Percentiles rank a stretch among this genome's conserved stretches.
Conservation (phyloP, 2,888 invertebrate genomes). For the Parelbella ahira region DNA sequence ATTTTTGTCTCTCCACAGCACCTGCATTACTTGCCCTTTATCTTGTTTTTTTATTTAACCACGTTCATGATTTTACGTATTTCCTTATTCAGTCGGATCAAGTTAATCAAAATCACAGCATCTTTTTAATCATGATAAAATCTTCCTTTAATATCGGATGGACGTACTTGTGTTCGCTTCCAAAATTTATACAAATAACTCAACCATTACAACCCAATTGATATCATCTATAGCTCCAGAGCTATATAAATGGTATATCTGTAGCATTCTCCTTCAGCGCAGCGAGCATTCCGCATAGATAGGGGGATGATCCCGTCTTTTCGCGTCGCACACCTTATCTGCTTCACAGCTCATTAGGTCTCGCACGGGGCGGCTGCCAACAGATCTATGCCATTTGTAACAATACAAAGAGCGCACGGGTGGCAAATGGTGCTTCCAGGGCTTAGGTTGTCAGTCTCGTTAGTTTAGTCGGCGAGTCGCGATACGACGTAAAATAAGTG, state of each 20-base stretch:
- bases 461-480: slow-evolving; percentile 39
- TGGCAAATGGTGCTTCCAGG: slow-evolving; percentile 67
- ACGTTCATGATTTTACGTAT: slow-evolving; percentile 7
- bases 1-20: too few species aligned
- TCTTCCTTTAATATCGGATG: too few species aligned
- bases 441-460: slow-evolving; percentile 62
- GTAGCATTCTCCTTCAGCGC: slow-evolving; percentile 42
- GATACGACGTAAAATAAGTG: slow-evolving; percentile 52
- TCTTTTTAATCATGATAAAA: too few species aligned
- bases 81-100: too few species aligned
- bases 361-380: slow-evolving; percentile 58
- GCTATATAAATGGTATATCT: slow-evolving; percentile 19
- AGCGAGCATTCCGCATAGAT: slow-evolving; percentile 61
- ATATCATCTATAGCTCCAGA: slow-evolving; percentile 11
- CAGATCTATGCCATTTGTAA: slow-evolving; percentile 73
- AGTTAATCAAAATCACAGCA: too few species aligned
- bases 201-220: slow-evolving; percentile 4
- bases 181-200: too few species aligned
- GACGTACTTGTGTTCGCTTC: too few species aligned
- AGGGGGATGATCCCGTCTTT: slow-evolving; percentile 65
- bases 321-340: slow-evolving; percentile 75
- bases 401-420: slow-evolving; percentile 66
- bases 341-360: slow-evolving; percentile 80
- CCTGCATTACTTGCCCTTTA: slow-evolving; percentile 56
- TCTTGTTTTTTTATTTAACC: slow-evolving; percentile 41